These are phyloP conservation scores for Ceratina australensis DNA, from an alignment of 1,140 invertebrate species.

Conservation along the genomic window DNA sequence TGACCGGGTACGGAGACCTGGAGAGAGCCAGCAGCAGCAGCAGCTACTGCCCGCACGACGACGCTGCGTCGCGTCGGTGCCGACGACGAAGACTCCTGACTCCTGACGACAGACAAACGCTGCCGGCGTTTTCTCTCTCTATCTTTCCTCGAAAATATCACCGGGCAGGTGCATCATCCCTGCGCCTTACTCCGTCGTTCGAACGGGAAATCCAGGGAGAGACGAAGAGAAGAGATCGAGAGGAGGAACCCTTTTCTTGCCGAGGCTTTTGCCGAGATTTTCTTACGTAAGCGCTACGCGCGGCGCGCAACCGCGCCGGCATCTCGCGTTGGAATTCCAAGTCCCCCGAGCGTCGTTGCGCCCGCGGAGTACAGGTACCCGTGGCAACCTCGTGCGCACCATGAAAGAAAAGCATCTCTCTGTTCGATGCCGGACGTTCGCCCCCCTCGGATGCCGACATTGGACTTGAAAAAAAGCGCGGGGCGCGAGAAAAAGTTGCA, in stretches of 20 bases:
- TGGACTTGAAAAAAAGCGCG: constrained; percentile 47
- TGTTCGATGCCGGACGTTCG: neutral
- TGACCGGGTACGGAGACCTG: constrained; percentile 64
- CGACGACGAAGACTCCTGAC: too few relatives aligned
- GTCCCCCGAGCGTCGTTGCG: constrained; percentile 62
- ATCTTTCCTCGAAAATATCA: constrained; percentile 27
- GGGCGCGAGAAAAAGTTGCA: constrained; percentile 57
- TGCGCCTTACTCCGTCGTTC: neutral
- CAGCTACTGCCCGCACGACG: constrained; percentile 51
- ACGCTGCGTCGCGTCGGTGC: constrained; percentile 50
- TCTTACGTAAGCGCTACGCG: constrained; percentile 61
- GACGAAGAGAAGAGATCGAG: constrained; percentile 3
- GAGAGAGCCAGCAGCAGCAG: neutral
- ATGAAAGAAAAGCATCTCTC: constrained; percentile 46
- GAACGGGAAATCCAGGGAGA: too few relatives aligned
- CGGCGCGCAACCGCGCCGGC: constrained; percentile 20
- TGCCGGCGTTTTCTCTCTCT: constrained; percentile 16
- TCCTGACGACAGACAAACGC: constrained; percentile 38
- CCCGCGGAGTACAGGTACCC: constrained; percentile 30
- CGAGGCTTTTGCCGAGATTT: constrained; percentile 53
- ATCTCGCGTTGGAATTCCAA: constrained; percentile 58
- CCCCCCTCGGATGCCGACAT: constrained; percentile 9
- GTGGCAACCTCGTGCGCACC: constrained; percentile 25
- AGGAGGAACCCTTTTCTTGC: constrained; percentile 53
- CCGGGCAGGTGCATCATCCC: constrained; percentile 57